phyloP scores from a whole-genome alignment of 2,888 invertebrate genomes.

The Mongoloraphidia duomilia region DNA sequence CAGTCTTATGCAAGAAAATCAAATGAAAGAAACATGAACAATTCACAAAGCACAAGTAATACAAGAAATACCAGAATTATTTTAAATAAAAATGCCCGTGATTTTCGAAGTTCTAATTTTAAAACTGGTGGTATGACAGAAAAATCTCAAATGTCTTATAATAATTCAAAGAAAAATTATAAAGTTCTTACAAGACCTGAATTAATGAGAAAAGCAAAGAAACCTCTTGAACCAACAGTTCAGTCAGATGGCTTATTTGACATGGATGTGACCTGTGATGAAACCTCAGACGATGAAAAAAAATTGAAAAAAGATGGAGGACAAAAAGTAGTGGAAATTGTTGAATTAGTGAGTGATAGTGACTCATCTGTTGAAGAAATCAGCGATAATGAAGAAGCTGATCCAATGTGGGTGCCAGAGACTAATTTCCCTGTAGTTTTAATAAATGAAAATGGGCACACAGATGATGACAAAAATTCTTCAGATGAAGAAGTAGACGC shows the following conservation, averaged over 20 bases:
- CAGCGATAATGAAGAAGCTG: constrained; percentile 1
- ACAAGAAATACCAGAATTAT: too few species aligned
- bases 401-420: neutral
- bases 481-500: constrained; percentile 6
- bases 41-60: too few species aligned
- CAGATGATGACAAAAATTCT: constrained; percentile 2
- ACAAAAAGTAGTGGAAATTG: constrained; percentile 12
- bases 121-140: too few species aligned
- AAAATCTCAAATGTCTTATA: too few species aligned
- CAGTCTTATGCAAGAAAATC: too few species aligned
- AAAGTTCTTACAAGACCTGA: too few species aligned
- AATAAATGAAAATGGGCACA: neutral
- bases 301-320: constrained; percentile 7
- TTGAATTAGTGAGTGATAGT: constrained; percentile 6
- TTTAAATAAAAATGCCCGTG: too few species aligned
- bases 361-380: constrained; percentile 4
- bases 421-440: too few species aligned
- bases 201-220: constrained; percentile 1
- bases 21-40: too few species aligned
- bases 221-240: constrained; percentile 10
- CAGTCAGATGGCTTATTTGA: constrained; percentile 11
- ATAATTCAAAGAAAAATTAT: too few species aligned
- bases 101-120: too few species aligned
- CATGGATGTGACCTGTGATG: constrained; percentile 7
- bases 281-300: constrained; percentile 5